These are phyloP conservation scores for Megalopta genalis DNA, from an alignment of 1,140 invertebrate genomes.

Conservation along the genomic window DNA sequence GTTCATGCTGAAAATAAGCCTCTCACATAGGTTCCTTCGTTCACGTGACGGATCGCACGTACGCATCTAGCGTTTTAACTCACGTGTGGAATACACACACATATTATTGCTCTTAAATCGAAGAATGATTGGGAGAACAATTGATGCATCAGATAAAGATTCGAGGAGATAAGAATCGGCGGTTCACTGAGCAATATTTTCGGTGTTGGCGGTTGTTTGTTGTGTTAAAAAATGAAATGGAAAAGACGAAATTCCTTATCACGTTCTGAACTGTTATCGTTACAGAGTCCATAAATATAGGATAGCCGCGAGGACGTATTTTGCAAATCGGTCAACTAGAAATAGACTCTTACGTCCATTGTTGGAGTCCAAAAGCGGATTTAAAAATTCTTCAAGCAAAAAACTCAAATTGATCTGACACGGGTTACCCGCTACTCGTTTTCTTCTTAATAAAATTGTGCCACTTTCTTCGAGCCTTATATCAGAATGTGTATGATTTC, in stretches of 20 bases:
- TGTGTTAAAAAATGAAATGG: not conserved
- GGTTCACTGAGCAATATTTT: not conserved
- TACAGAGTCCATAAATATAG: not conserved
- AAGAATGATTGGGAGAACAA: not conserved
- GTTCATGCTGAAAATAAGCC: not conserved
- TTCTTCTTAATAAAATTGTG: too few relatives aligned
- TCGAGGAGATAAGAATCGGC: not conserved
- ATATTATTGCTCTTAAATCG: not conserved
- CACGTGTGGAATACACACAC: not conserved
- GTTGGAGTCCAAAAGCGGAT: not conserved
- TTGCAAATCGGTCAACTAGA: slow-evolving; percentile 8
- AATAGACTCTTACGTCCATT: not conserved
- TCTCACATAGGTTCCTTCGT: not conserved
- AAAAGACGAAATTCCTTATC: not conserved
- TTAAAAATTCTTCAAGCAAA: not conserved
- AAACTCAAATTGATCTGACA: too few relatives aligned
- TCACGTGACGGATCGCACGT: not conserved
- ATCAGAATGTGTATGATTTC: too few relatives aligned
- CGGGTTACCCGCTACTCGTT: too few relatives aligned
- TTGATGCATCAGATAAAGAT: not conserved
- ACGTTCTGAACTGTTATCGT: not conserved
- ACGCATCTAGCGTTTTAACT: not conserved
- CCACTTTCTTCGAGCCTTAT: too few relatives aligned
- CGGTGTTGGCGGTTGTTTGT: too few relatives aligned
- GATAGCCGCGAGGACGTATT: not conserved